phyloP scores from a whole-genome alignment of 2,113 vertebrate genomes.

The Tinamus guttatus region DNA sequence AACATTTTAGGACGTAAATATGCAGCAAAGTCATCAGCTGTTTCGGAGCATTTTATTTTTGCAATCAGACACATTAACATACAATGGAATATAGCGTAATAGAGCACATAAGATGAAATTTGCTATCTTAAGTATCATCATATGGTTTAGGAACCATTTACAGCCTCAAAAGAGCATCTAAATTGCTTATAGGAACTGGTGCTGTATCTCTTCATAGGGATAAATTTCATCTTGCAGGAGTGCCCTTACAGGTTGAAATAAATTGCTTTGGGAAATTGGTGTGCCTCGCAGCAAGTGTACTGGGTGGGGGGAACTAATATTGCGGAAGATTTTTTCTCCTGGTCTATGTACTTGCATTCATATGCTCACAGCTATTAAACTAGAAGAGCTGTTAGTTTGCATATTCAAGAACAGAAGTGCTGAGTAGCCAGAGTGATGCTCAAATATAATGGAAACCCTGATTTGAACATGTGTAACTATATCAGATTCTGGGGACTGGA shows the following conservation, averaged over 20 bases:
- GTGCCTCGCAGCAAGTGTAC: not conserved
- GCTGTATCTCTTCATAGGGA: not conserved
- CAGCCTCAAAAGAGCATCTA: not conserved
- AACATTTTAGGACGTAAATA: not conserved
- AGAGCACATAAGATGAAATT: not conserved
- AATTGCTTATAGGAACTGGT: not conserved
- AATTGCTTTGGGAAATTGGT: slow-evolving; percentile 30
- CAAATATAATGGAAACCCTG: not conserved
- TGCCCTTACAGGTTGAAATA: slow-evolving; percentile 10
- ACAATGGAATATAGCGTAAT: not conserved
- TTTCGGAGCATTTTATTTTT: not conserved
- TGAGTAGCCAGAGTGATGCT: not conserved
- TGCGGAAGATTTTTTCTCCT: not conserved
- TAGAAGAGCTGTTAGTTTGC: not conserved
- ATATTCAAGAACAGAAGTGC: not conserved
- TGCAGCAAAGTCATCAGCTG: not conserved
- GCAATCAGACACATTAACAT: accelerated
- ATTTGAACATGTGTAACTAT: not conserved
- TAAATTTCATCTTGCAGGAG: not conserved
- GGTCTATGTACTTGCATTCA: not conserved
- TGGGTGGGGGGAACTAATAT: not conserved
- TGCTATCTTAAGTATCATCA: not conserved
- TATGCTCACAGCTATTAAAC: not conserved
- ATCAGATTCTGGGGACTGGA: not conserved
- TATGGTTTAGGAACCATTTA: not conserved